These are phyloP conservation scores for Drosophila elegans DNA, from an alignment of 1,140 invertebrate genomes.

Conservation along the genomic window DNA sequence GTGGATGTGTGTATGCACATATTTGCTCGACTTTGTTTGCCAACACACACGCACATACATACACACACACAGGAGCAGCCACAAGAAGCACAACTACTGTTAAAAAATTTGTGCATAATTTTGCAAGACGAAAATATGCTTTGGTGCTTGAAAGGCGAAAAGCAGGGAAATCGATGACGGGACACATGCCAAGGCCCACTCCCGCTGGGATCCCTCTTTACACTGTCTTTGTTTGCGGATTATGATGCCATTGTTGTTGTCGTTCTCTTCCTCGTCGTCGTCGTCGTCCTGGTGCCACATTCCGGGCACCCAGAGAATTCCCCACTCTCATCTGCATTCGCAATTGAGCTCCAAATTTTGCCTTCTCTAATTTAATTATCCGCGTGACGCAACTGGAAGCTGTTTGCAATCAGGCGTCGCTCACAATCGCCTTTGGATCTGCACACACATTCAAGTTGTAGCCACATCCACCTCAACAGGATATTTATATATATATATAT, in stretches of 20 bases:
- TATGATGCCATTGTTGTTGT: slow-evolving; percentile 18
- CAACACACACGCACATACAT: slow-evolving; percentile 4
- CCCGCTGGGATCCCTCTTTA: slow-evolving; percentile 17
- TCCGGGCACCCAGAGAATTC: background rate
- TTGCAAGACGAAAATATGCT: slow-evolving; percentile 64
- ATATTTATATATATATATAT: too few species aligned
- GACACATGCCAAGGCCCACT: slow-evolving; percentile 19
- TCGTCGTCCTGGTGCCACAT: background rate
- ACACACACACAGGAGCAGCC: background rate
- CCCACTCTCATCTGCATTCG: slow-evolving; percentile 40
- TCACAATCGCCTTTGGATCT: slow-evolving; percentile 28
- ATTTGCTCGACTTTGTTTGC: slow-evolving; percentile 68
- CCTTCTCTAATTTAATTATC: slow-evolving; percentile 79
- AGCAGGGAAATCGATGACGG: slow-evolving; percentile 45
- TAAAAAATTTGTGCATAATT: slow-evolving; percentile 71
- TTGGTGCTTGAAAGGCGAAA: slow-evolving; percentile 41
- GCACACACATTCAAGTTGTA: background rate
- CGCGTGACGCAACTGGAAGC: slow-evolving; percentile 50
- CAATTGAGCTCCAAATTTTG: slow-evolving; percentile 54
- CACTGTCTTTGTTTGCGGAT: slow-evolving; percentile 40
- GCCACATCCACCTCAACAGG: background rate
- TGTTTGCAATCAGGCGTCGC: slow-evolving; percentile 54
- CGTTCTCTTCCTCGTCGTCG: slow-evolving; percentile 9
- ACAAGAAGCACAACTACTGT: slow-evolving; percentile 18
- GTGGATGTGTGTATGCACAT: slow-evolving; percentile 41